phyloP scores from a whole-genome alignment of 1,140 invertebrate genomes.

The Drosophila melanogaster region Release_6_plus_ISO1_MT NT_033777.3:13382501-13383000 shows the following conservation, averaged over 20 bases:
- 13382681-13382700: slow-evolving; percentile 32
- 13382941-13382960: slow-evolving; percentile 54
- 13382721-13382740: slow-evolving; percentile 51
- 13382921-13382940: slow-evolving; percentile 45
- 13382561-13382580: slow-evolving; percentile 4
- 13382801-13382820: slow-evolving; percentile 38
- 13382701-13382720: slow-evolving; percentile 34
- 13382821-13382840: neutral
- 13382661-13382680: slow-evolving; percentile 44
- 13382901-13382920: slow-evolving; percentile 53
- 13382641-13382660: slow-evolving; percentile 29
- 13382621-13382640: slow-evolving; percentile 33
- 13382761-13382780: slow-evolving; percentile 62
- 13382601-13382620: slow-evolving; percentile 12
- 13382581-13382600: slow-evolving; percentile 12
- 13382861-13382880: slow-evolving; percentile 71
- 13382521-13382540: slow-evolving; percentile 58
- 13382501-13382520: slow-evolving; percentile 50
- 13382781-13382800: slow-evolving; percentile 79
- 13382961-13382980: slow-evolving; percentile 41
- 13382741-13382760: slow-evolving; percentile 64
- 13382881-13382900: slow-evolving; percentile 73
- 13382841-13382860: slow-evolving; percentile 18
- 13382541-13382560: slow-evolving; percentile 30
- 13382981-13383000: slow-evolving; percentile 1